These are phyloP conservation scores for Fragum whitleyi DNA, from an alignment of 2,888 invertebrate species.

Conservation along the genomic window DNA sequence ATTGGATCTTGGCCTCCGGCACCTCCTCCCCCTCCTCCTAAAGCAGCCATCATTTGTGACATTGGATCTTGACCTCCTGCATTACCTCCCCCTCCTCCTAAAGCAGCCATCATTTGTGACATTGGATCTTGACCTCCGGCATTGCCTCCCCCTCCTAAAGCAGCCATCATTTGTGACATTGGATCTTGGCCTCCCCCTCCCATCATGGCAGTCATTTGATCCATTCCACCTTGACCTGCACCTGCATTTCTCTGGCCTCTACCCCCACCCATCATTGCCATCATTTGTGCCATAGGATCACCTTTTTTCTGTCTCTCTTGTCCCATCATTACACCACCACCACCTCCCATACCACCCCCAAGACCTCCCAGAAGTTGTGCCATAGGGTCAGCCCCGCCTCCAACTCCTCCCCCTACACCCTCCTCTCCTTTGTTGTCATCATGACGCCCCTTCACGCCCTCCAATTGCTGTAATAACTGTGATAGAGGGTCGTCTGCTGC, in stretches of 20 bases:
- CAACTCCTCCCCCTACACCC: not conserved
- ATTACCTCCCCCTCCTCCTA: not conserved
- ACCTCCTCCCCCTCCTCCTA: conserved; percentile 15
- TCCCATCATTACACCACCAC: not conserved
- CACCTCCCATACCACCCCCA: not conserved
- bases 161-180: not conserved
- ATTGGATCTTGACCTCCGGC: not conserved
- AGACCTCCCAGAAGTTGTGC: conserved; percentile 10
- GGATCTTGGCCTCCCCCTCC: conserved; percentile 2
- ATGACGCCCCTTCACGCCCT: not conserved
- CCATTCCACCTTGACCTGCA: not conserved
- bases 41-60: not conserved
- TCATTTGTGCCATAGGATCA: conserved; percentile 6
- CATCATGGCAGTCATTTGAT: conserved; percentile 5
- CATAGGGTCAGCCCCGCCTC: conserved; percentile 5
- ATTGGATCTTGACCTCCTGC: conserved; percentile 3
- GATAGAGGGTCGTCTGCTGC: not conserved
- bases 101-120: conserved; percentile 16
- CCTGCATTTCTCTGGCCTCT: not conserved
- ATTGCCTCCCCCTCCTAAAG: not conserved
- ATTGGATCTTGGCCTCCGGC: not conserved
- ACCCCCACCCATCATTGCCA: not conserved
- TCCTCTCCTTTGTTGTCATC: not conserved
- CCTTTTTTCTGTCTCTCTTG: not conserved
- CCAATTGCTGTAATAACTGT: not conserved